Conservation (phyloP, 1,140 invertebrate genomes). For the Micrasema minimum region DNA sequence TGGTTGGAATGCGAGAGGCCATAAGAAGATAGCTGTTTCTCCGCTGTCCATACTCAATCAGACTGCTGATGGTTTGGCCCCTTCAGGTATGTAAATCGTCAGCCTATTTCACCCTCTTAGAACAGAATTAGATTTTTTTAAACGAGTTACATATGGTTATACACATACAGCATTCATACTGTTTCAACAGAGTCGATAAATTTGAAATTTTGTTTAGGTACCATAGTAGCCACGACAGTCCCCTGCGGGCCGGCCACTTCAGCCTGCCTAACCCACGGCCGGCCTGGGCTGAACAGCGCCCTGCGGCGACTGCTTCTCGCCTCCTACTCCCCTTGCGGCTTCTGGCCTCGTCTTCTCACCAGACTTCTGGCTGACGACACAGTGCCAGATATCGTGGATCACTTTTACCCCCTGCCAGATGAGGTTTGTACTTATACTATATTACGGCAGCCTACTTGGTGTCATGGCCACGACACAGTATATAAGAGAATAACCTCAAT, state of each 20-base stretch:
- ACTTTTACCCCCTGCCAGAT: constrained; percentile 74
- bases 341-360: constrained; percentile 96
- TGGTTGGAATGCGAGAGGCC: constrained; percentile 71
- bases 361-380: constrained; percentile 90
- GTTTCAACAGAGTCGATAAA: no score
- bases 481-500: no score
- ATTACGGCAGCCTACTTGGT: no score
- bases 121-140: no score
- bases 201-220: constrained; percentile 42
- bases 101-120: not conserved
- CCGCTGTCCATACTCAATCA: constrained; percentile 63
- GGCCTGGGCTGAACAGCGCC: constrained; percentile 68
- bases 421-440: no score
- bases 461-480: no score
- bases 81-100: constrained; percentile 50
- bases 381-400: constrained; percentile 83
- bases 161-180: no score
- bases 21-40: constrained; percentile 70
- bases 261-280: constrained; percentile 53
- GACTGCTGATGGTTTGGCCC: constrained; percentile 45
- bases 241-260: constrained; percentile 56
- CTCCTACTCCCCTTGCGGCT: constrained; percentile 97
- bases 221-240: constrained; percentile 47
- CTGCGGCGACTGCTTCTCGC: constrained; percentile 83
- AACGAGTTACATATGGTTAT: no score